These are phyloP conservation scores for Barnardius zonarius DNA, from an alignment of 2,113 vertebrate species.

Conservation along the genomic window DNA sequence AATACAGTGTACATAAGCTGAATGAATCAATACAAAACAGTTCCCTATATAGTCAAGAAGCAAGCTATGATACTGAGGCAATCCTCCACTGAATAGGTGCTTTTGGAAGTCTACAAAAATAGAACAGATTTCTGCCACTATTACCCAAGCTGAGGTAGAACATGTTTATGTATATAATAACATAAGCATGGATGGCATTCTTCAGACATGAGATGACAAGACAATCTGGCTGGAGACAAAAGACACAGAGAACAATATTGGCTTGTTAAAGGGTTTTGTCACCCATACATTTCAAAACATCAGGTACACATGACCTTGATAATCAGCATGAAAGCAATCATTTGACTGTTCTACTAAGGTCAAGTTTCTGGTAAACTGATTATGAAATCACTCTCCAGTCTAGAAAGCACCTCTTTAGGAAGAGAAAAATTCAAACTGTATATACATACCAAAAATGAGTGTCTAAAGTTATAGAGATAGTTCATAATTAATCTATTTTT, in stretches of 20 bases:
- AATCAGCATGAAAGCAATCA: background rate
- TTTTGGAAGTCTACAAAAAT: background rate
- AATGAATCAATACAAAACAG: background rate
- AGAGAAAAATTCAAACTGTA: background rate
- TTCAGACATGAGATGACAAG: background rate
- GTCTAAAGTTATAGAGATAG: background rate
- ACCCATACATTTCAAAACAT: background rate
- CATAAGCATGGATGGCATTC: background rate
- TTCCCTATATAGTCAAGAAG: background rate
- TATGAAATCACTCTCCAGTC: background rate
- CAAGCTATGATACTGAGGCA: background rate
- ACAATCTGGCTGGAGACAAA: background rate
- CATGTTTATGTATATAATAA: background rate
- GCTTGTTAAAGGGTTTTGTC: background rate
- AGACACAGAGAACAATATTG: background rate
- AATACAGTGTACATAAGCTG: background rate
- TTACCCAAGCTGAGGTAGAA: background rate
- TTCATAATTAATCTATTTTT: background rate
- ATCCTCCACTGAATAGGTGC: background rate
- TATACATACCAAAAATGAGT: background rate
- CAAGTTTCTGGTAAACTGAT: background rate
- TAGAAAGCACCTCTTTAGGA: background rate
- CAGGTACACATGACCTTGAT: background rate
- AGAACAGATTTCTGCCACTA: background rate
- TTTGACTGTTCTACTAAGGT: background rate